phyloP scores from a whole-genome alignment of 2,888 invertebrate species.

The Drosophila mimetica region DNA sequence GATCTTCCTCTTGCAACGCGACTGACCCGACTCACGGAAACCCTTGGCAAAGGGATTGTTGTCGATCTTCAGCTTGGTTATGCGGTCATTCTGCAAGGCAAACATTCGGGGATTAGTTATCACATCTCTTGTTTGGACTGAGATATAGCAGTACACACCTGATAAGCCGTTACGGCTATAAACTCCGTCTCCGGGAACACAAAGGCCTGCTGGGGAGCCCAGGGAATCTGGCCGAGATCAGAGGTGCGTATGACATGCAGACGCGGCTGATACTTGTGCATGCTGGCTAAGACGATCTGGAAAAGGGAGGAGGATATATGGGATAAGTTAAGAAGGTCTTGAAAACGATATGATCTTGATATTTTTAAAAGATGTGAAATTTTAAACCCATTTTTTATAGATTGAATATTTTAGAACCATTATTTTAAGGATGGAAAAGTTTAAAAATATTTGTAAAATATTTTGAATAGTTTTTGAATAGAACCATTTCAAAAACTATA shows the following conservation, averaged over 20 bases:
- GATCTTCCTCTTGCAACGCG: slow-evolving; percentile 88
- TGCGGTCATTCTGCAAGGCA: slow-evolving; percentile 89
- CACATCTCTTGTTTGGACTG: slow-evolving; percentile 10
- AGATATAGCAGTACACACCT: slow-evolving; percentile 86
- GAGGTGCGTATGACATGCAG: slow-evolving; percentile 93
- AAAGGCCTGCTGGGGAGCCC: slow-evolving; percentile 89
- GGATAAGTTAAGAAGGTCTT: neutral
- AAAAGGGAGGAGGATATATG: neutral
- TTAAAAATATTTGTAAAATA: too few species aligned
- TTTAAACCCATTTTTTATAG: too few species aligned
- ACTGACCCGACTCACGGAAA: slow-evolving; percentile 93
- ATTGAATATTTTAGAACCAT: too few species aligned
- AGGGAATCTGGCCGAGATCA: slow-evolving; percentile 88
- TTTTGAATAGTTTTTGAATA: too few species aligned
- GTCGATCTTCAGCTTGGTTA: slow-evolving; percentile 95
- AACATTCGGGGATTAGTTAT: slow-evolving; percentile 39
- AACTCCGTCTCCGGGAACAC: slow-evolving; percentile 93
- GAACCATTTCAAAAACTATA: too few species aligned
- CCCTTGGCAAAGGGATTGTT: slow-evolving; percentile 97
- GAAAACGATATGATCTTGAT: neutral
- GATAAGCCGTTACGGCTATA: slow-evolving; percentile 98
- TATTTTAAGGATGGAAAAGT: too few species aligned
- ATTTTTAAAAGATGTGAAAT: too few species aligned
- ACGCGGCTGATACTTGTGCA: slow-evolving; percentile 98
- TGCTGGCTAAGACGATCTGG: slow-evolving; percentile 94